Evolutionary conservation across 1,140 invertebrate species (phyloP).

Genomic region (Zaprionus tsacasi): DNA sequence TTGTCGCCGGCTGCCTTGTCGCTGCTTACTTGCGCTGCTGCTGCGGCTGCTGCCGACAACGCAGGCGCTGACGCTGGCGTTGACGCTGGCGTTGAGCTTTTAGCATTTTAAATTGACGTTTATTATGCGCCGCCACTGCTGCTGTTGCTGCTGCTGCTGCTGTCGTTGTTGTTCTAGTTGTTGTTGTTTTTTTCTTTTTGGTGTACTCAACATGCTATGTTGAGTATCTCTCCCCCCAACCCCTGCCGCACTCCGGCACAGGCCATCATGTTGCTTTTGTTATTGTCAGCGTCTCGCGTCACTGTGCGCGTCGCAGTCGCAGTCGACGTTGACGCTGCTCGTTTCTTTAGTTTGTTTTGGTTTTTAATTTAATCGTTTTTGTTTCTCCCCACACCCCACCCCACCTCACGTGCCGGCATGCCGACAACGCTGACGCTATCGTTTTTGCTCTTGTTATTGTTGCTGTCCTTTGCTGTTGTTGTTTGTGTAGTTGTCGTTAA

Average conservation of each 20-base stretch:
- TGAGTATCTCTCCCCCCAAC: conserved; percentile 25
- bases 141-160: conserved; percentile 27
- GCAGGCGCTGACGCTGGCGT: conserved; percentile 4
- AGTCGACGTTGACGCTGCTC: conserved; percentile 46
- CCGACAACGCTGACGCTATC: conserved; percentile 17
- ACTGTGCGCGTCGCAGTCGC: conserved; percentile 30
- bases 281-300: conserved; percentile 56
- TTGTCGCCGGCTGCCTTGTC: conserved; percentile 66
- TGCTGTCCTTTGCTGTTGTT: conserved; percentile 42
- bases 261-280: conserved; percentile 50
- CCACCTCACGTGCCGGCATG: conserved; percentile 3
- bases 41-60: conserved; percentile 28
- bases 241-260: no score
- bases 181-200: conserved; percentile 45
- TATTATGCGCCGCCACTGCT: conserved; percentile 68
- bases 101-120: conserved; percentile 82
- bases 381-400: conserved; percentile 38
- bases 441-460: conserved; percentile 7
- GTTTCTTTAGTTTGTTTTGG: conserved; percentile 82
- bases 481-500: conserved; percentile 77
- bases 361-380: conserved; percentile 82
- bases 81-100: conserved; percentile 55
- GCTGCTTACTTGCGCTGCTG: conserved; percentile 42
- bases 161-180: conserved; percentile 33
- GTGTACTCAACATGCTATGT: conserved; percentile 70